These are phyloP conservation scores for Chromobotia macracanthus DNA, from an alignment of 2,797 vertebrate species.

Conservation along the genomic window DNA sequence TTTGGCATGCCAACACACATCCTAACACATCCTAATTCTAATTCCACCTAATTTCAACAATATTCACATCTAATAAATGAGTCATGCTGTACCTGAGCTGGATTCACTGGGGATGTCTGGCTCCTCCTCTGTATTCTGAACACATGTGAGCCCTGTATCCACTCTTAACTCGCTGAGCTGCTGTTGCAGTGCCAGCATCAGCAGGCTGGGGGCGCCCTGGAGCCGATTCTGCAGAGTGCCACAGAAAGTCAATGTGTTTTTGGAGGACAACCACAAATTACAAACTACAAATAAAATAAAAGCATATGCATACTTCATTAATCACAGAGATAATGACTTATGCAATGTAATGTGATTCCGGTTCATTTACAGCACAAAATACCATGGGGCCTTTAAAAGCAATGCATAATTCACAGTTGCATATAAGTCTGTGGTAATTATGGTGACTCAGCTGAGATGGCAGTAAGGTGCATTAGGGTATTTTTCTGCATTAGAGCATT, in stretches of 20 bases:
- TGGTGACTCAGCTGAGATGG: not conserved
- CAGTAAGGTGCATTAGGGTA: not conserved
- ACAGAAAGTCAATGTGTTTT: not conserved
- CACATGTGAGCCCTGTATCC: slow-evolving; percentile 59
- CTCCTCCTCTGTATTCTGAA: slow-evolving; percentile 63
- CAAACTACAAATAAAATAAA: not conserved
- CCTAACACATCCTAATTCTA: too few relatives aligned
- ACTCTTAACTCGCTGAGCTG: slow-evolving; percentile 84
- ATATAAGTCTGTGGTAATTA: not conserved
- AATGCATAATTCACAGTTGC: slow-evolving; percentile 10
- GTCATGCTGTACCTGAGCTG: slow-evolving; percentile 78
- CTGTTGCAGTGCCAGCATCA: slow-evolving; percentile 85
- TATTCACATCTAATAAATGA: too few relatives aligned
- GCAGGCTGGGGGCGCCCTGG: slow-evolving; percentile 76
- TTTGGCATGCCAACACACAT: not conserved
- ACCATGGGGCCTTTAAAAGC: not conserved
- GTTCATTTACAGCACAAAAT: not conserved
- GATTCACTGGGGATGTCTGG: slow-evolving; percentile 70
- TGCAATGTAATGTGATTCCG: not conserved
- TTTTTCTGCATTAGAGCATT: not conserved
- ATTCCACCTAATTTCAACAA: not conserved
- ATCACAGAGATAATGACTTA: not conserved
- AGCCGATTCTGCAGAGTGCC: slow-evolving; percentile 74
- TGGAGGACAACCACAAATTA: not conserved
- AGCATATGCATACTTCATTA: not conserved